Conservation (phyloP, 2,888 invertebrate genomes). For the Tetragnatha montana region DNA sequence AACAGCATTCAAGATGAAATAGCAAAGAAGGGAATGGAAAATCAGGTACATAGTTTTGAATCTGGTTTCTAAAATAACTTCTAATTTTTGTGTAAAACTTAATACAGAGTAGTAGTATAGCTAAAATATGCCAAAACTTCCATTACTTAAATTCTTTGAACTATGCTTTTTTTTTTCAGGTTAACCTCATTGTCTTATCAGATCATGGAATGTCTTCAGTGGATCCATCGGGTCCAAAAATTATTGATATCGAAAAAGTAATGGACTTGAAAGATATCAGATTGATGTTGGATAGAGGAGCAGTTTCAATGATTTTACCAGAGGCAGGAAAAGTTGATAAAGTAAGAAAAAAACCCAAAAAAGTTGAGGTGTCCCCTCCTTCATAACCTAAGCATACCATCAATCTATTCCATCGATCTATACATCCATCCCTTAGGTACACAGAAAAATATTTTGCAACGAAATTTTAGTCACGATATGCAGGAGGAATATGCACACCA, state of each 20-base stretch:
- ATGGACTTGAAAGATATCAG: conserved; percentile 62
- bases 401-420: too few species aligned
- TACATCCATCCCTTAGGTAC: too few species aligned
- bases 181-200: conserved; percentile 71
- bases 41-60: conserved; percentile 70
- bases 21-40: conserved; percentile 72
- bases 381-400: too few species aligned
- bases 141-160: too few species aligned
- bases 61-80: not conserved
- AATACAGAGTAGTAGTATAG: too few species aligned
- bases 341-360: conserved; percentile 22
- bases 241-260: conserved; percentile 61
- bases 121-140: too few species aligned
- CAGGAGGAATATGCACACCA: too few species aligned
- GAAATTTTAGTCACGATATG: too few species aligned
- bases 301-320: conserved; percentile 70
- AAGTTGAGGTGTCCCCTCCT: not conserved
- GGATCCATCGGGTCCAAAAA: conserved; percentile 36
- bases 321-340: conserved; percentile 59
- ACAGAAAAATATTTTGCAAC: too few species aligned
- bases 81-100: conserved; percentile 20
- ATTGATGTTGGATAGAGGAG: conserved; percentile 70
- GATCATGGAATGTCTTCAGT: conserved; percentile 72
- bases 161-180: conserved; percentile 39
- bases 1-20: conserved; percentile 73